Conservation (phyloP, 2,888 invertebrate species). For the Melanophora roralis region DNA sequence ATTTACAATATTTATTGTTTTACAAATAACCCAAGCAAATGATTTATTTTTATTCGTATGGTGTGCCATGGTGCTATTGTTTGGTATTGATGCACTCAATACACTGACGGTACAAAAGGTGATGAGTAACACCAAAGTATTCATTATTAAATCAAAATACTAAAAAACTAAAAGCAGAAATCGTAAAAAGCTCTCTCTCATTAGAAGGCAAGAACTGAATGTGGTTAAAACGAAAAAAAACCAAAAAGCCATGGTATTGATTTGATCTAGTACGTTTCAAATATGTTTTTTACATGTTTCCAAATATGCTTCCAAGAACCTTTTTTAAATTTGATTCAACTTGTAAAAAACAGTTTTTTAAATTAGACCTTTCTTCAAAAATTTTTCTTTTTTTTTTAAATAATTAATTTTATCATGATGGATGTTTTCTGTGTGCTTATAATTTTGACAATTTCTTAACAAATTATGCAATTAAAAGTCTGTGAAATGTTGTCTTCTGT, state of each 20-base stretch:
- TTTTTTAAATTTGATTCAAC: too few relatives aligned
- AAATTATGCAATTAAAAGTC: constrained; percentile 52
- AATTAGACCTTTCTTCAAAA: too few relatives aligned
- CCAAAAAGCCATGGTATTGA: constrained; percentile 6
- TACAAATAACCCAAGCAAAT: constrained; percentile 55
- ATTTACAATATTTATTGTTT: constrained; percentile 32
- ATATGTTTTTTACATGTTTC: constrained; percentile 20
- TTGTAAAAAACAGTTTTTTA: too few relatives aligned
- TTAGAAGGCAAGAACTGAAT: constrained; percentile 28
- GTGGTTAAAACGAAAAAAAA: constrained; percentile 34
- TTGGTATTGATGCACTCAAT: constrained; percentile 58
- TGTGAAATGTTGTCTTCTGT: constrained; percentile 18
- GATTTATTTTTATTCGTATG: constrained; percentile 44
- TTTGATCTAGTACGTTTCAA: constrained; percentile 47
- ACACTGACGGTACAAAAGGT: constrained; percentile 60
- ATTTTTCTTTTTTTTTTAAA: constrained; percentile 2
- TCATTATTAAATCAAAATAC: constrained; percentile 38
- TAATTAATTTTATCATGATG: background rate
- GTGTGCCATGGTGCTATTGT: constrained; percentile 29
- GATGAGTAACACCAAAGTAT: constrained; percentile 56
- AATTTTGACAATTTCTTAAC: constrained; percentile 12
- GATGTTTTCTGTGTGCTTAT: constrained; percentile 3
- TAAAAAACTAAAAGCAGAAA: constrained; percentile 23
- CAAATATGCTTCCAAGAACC: constrained; percentile 8
- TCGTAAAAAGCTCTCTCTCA: constrained; percentile 24